phyloP scores from a whole-genome alignment of 2,797 vertebrate species.

The Lepidocolaptes lacrymiger region DNA sequence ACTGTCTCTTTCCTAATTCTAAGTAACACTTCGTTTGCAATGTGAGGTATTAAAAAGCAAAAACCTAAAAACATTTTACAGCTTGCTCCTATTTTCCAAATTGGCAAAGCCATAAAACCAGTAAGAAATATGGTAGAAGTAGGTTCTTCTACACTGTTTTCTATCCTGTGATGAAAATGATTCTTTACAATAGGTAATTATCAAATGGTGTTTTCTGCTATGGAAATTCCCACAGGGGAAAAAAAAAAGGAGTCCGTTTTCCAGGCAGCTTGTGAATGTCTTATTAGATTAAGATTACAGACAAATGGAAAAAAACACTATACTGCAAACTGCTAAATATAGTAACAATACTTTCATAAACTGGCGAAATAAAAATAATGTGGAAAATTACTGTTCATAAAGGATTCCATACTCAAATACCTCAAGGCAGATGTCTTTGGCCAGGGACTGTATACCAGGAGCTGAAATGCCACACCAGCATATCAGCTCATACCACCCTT shows the following conservation, averaged over 20 bases:
- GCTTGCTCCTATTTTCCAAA: neutral
- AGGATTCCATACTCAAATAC: neutral
- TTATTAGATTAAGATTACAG: conserved; percentile 26
- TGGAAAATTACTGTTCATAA: neutral
- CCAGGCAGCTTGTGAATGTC: neutral
- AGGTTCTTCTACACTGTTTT: neutral
- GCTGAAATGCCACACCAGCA: neutral
- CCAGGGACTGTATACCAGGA: neutral
- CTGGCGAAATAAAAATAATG: neutral
- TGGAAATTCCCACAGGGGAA: neutral
- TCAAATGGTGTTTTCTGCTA: neutral
- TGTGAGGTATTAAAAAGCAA: neutral
- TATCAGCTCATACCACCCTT: neutral
- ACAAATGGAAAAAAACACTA: neutral
- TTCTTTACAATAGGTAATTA: conserved; percentile 15
- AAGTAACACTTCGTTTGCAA: neutral
- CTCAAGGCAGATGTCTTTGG: neutral
- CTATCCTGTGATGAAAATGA: neutral
- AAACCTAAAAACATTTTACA: neutral
- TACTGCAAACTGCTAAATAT: neutral
- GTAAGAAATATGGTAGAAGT: neutral
- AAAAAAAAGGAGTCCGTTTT: neutral
- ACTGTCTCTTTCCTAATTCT: neutral
- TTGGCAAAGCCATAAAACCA: neutral
- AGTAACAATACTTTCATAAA: neutral